Percentiles rank a stretch among this genome's conserved stretches.
These are phyloP conservation scores for Tachuris rubrigastra DNA, from an alignment of 2,113 vertebrate genomes.

Conservation along the genomic window DNA sequence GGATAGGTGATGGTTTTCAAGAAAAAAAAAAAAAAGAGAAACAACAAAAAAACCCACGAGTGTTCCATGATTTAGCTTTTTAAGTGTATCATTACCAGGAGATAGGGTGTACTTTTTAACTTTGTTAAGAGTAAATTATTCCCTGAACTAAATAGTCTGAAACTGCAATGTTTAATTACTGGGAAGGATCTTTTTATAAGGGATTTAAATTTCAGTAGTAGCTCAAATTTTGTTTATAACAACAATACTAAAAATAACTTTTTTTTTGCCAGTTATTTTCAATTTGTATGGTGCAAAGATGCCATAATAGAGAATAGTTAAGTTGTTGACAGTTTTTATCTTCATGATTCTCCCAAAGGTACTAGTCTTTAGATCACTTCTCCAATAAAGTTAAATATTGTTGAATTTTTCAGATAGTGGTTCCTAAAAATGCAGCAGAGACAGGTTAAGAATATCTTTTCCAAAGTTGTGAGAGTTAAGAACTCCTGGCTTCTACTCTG, in stretches of 20 bases:
- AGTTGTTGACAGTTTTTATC: not conserved
- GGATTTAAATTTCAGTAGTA: not conserved
- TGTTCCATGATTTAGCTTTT: not conserved
- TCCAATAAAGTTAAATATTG: not conserved
- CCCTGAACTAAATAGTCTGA: not conserved
- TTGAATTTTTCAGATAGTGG: not conserved
- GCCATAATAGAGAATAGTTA: not conserved
- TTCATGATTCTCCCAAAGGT: not conserved
- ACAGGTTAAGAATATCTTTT: not conserved
- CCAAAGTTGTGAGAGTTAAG: conserved; percentile 10
- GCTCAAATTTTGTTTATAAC: not conserved
- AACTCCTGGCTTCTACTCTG: conserved; percentile 2
- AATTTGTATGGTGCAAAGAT: not conserved
- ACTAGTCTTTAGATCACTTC: not conserved
- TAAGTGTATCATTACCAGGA: not conserved
- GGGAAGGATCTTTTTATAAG: not conserved
- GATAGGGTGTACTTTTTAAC: not conserved
- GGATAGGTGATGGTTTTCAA: not conserved
- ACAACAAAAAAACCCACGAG: not conserved
- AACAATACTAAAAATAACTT: not conserved
- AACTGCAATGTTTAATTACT: not conserved
- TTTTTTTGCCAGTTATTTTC: not conserved
- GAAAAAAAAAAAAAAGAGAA: not conserved
- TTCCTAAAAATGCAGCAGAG: not conserved
- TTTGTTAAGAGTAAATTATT: not conserved